Conservation (phyloP, 2,888 invertebrate genomes). For the Rhaphigaster nebulosa region DNA sequence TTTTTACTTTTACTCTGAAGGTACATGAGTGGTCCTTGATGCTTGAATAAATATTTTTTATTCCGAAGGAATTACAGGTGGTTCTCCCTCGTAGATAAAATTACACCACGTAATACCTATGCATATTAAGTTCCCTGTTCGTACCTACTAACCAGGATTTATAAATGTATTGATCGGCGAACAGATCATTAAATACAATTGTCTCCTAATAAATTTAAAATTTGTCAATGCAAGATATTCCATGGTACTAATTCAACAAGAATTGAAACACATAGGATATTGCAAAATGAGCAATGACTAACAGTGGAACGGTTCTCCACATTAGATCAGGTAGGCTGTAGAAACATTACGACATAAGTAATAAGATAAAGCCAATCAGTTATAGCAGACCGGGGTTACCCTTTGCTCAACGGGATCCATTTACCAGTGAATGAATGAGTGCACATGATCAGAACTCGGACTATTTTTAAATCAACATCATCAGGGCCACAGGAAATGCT, state of each 20-base stretch:
- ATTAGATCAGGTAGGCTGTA: slow-evolving; percentile 5
- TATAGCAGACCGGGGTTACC: neutral
- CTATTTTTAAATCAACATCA: neutral
- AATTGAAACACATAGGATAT: neutral
- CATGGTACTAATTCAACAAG: neutral
- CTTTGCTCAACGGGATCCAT: neutral
- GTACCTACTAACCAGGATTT: too few relatives aligned
- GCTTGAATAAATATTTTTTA: too few relatives aligned
- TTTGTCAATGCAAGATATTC: neutral
- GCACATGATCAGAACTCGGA: neutral
- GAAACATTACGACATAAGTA: neutral
- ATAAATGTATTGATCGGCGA: too few relatives aligned
- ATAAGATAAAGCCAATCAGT: slow-evolving; percentile 4
- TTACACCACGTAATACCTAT: too few relatives aligned
- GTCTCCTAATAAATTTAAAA: neutral
- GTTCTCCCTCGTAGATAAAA: too few relatives aligned
- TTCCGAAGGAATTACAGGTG: too few relatives aligned
- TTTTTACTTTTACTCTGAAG: too few relatives aligned
- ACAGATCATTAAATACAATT: neutral
- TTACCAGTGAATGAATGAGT: neutral
- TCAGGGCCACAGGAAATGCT: neutral
- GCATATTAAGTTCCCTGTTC: too few relatives aligned
- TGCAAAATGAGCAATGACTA: neutral
- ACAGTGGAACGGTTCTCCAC: neutral
- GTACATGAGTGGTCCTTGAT: too few relatives aligned